Evolutionary conservation across 2,888 invertebrate species (phyloP), one percentile per base, ranked within the genome.

Genomic region (Pollenia griseotomentosa): DNA sequence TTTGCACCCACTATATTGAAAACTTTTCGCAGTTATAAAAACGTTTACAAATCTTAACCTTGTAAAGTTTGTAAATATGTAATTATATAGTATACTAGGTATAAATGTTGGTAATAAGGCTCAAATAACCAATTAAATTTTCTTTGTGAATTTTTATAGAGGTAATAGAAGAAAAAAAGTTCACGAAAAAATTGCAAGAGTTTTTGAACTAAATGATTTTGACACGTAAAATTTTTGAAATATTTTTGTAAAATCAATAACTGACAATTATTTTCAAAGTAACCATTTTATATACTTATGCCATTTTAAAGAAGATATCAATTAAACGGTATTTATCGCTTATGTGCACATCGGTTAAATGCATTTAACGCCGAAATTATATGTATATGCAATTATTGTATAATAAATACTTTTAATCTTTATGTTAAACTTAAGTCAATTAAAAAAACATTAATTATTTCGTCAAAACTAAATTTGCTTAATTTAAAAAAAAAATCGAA

Each of bases 231-330:
- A 46, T 57, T 46, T 46, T 19, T 7, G n/a, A 77, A 57, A 1
- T 40, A 55, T 42, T 75, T 63, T 48, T 53, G 75, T 66, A 42
- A 75, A 80, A 75, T 85, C 80, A 75, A 85, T 77, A 75, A 63
- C 48, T 65, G 33, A 48, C 11, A 78, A 66, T 73, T 51, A 78
- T 83, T 73, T 6, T 71, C 48, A 73, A 65, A 78, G 63, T 59
- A 77, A 83, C 61, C 82, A 68, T 68, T 48, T 42, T 42, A 42
- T 42, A 19, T 8, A 53, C 40, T 16, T 14, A 40, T 55, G 53
- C 14, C 14, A 42, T 57, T 23, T 5, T 23, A 23, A 11, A 23
- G 23, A 11, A 23, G 6, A 70, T 8, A 55, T 19, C n/a, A 44
- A 19, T 9, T 40, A n/a, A 14, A 44, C 4, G 16, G 40, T n/a